A percentile compares a stretch with the other conserved stretches of the same genome.
Evolutionary conservation across 2,797 vertebrate species (phyloP).

Genomic region (Anabas testudineus): DNA sequence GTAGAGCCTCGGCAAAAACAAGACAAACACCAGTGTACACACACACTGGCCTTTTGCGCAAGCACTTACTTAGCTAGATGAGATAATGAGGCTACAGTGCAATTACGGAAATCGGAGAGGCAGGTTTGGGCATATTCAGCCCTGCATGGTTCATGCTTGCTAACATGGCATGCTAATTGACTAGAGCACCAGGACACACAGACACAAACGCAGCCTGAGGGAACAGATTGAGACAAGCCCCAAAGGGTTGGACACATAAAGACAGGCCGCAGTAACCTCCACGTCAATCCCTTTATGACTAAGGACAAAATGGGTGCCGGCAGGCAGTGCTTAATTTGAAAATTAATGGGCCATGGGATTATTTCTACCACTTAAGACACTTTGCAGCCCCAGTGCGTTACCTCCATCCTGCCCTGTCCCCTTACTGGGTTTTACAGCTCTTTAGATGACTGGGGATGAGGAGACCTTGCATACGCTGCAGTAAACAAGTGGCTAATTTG

Average conservation of each 20-base stretch:
- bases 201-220: conserved; percentile 54
- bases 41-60: conserved; percentile 19
- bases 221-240: conserved; percentile 51
- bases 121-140: conserved; percentile 77
- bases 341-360: conserved; percentile 79
- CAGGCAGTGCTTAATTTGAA: conserved; percentile 79
- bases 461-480: conserved; percentile 65
- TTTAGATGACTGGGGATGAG: conserved; percentile 43
- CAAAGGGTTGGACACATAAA: conserved; percentile 51
- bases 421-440: conserved; percentile 54
- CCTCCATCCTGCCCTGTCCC: conserved; percentile 34
- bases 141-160: conserved; percentile 62
- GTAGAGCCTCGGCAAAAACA: conserved; percentile 63
- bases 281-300: conserved; percentile 79
- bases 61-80: conserved; percentile 52
- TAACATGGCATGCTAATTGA: conserved; percentile 77
- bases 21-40: conserved; percentile 27
- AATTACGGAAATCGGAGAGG: conserved; percentile 79
- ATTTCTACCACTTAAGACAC: conserved; percentile 71
- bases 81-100: conserved; percentile 71
- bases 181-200: conserved; percentile 58
- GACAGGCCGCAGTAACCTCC: conserved; percentile 73
- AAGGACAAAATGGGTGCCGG: conserved; percentile 80
- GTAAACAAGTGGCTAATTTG: conserved; percentile 68
- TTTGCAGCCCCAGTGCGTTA: conserved; percentile 54